These are phyloP conservation scores for Caenorhabditis inopinata DNA, from an alignment of 1,140 invertebrate species.

Conservation along the genomic window DNA sequence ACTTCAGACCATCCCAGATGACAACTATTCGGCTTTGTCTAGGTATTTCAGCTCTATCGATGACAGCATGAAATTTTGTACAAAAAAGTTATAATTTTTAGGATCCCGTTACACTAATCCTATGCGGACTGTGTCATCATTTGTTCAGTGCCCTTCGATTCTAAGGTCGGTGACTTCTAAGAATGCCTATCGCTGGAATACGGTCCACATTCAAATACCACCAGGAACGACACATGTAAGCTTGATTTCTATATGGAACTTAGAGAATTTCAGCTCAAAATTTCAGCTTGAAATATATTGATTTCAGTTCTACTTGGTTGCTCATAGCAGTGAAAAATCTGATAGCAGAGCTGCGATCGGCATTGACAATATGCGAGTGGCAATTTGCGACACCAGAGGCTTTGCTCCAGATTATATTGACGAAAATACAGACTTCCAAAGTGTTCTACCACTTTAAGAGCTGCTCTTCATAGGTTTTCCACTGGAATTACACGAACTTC, in stretches of 20 bases:
- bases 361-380: slow-evolving; percentile 64
- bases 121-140: slow-evolving; percentile 57
- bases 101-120: slow-evolving; percentile 56
- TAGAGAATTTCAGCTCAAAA: not conserved
- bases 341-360: slow-evolving; percentile 60
- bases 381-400: slow-evolving; percentile 56
- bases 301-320: slow-evolving; percentile 62
- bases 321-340: slow-evolving; percentile 60
- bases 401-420: slow-evolving; percentile 45
- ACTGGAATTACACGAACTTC: too few species aligned
- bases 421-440: slow-evolving; percentile 34
- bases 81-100: not conserved
- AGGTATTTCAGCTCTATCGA: slow-evolving; percentile 44
- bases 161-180: slow-evolving; percentile 63
- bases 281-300: not conserved
- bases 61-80: not conserved
- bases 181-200: slow-evolving; percentile 66
- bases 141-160: slow-evolving; percentile 65
- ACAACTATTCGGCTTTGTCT: slow-evolving; percentile 63
- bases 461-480: too few species aligned
- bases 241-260: not conserved
- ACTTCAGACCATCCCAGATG: slow-evolving; percentile 57
- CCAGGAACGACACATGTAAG: slow-evolving; percentile 62
- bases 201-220: slow-evolving; percentile 63
- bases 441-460: not conserved